These are phyloP conservation scores for Drosophila persimilis DNA, from an alignment of 1,140 invertebrate species.

Conservation along the genomic window DNA sequence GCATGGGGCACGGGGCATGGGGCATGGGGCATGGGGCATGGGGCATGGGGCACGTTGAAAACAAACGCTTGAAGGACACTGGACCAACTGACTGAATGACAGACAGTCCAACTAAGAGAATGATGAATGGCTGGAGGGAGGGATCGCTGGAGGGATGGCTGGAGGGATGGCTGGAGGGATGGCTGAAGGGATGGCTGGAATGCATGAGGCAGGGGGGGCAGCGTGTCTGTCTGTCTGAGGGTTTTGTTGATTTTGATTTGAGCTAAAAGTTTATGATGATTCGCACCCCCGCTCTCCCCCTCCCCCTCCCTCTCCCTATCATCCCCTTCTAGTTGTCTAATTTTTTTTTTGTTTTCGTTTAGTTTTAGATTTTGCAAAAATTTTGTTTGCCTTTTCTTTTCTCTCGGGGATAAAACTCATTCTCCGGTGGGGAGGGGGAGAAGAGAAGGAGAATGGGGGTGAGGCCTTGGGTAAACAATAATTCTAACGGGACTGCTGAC, in stretches of 20 bases:
- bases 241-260: constrained; percentile 64
- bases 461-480: not conserved
- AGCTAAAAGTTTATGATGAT: constrained; percentile 32
- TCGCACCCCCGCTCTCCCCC: too few species aligned
- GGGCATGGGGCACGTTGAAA: constrained; percentile 36
- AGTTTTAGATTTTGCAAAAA: constrained; percentile 24
- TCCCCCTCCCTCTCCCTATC: too few species aligned
- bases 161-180: constrained; percentile 19
- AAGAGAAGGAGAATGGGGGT: not conserved
- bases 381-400: constrained; percentile 13
- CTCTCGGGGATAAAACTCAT: not conserved
- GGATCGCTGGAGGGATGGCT: constrained; percentile 13
- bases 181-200: constrained; percentile 23
- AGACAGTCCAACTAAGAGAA: constrained; percentile 16
- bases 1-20: constrained; percentile 40
- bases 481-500: constrained; percentile 14
- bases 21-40: constrained; percentile 44
- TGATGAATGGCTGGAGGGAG: constrained; percentile 22
- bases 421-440: not conserved
- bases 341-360: not conserved
- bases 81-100: constrained; percentile 40
- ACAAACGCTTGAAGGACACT: constrained; percentile 65
- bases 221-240: constrained; percentile 27
- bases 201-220: constrained; percentile 17
- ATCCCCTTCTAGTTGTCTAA: too few species aligned